phyloP scores from a whole-genome alignment of 2,113 vertebrate species.

The Takifugu flavidus region DNA sequence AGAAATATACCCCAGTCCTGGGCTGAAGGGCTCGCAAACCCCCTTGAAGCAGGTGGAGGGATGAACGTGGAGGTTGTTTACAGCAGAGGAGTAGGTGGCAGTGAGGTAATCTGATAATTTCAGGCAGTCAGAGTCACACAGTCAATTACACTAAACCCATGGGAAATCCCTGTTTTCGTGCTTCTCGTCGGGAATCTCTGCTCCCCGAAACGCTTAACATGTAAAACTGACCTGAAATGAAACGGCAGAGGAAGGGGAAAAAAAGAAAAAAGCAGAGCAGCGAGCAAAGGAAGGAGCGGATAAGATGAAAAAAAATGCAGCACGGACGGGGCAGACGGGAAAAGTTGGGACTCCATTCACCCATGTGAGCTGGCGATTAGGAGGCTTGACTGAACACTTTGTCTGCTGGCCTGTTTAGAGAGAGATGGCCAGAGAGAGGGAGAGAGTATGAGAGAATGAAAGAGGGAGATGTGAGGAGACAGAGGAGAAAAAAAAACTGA shows the following conservation, averaged over 20 bases:
- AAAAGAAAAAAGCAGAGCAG: conserved; percentile 20
- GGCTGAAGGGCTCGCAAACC: conserved; percentile 38
- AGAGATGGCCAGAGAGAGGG: conserved; percentile 51
- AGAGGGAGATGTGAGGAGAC: conserved; percentile 65
- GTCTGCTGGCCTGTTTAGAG: conserved; percentile 73
- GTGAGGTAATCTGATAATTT: conserved; percentile 30
- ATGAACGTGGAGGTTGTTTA: too few species aligned
- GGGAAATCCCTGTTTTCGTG: conserved; percentile 22
- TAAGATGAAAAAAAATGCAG: conserved; percentile 56
- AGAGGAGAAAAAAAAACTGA: conserved; percentile 57
- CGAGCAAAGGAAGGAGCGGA: conserved; percentile 31
- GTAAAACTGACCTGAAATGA: conserved; percentile 13
- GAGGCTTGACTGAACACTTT: conserved; percentile 76
- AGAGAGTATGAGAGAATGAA: conserved; percentile 47
- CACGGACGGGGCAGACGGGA: conserved; percentile 63
- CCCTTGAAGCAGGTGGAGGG: conserved; percentile 14
- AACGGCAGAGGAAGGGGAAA: too few species aligned
- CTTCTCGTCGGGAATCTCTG: conserved; percentile 15
- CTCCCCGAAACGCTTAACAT: conserved; percentile 13
- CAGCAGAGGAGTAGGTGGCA: conserved; percentile 16
- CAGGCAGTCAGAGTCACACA: conserved; percentile 15
- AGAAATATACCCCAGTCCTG: conserved; percentile 23
- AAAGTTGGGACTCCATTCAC: conserved; percentile 73
- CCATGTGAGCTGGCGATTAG: conserved; percentile 72
- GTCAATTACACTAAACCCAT: conserved; percentile 29